A percentile compares a stretch with the other conserved stretches of the same genome.
These are phyloP conservation scores for Chymomyza caudatula DNA, from an alignment of 2,888 invertebrate genomes.

Conservation along the genomic window DNA sequence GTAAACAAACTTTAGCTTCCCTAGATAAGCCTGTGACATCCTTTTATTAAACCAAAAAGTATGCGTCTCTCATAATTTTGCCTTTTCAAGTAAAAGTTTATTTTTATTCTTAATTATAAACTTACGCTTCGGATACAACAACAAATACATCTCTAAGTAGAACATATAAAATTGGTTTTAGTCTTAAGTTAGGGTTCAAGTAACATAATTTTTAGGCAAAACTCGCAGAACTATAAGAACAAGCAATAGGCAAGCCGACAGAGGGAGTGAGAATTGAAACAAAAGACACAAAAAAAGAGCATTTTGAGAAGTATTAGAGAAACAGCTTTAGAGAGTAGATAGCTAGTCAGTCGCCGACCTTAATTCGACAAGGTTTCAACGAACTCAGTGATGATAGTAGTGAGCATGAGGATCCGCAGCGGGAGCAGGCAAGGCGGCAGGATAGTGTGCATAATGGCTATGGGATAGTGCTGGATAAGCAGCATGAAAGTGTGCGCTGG, in stretches of 20 bases:
- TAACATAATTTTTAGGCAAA: constrained; percentile 5
- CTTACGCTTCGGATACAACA: constrained; percentile 62
- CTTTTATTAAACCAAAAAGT: neutral
- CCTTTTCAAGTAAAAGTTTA: constrained; percentile 24
- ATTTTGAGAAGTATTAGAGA: constrained; percentile 1
- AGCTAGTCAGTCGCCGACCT: constrained; percentile 32
- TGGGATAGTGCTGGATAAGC: constrained; percentile 73
- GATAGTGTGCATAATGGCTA: constrained; percentile 65
- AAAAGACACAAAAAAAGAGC: constrained; percentile 7
- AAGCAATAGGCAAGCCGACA: constrained; percentile 51
- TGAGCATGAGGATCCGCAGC: constrained; percentile 56
- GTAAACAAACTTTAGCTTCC: no score
- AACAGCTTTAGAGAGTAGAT: constrained; percentile 2
- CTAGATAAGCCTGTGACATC: neutral
- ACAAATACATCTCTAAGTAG: constrained; percentile 55
- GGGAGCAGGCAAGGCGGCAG: constrained; percentile 43
- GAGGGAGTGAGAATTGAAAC: constrained; percentile 22
- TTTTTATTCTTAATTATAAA: constrained; percentile 29
- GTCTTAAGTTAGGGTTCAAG: constrained; percentile 20
- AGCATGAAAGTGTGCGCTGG: constrained; percentile 63
- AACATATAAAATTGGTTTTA: constrained; percentile 15
- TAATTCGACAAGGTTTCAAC: constrained; percentile 5
- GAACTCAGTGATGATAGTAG: constrained; percentile 65
- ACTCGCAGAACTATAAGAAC: constrained; percentile 15
- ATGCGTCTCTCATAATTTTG: neutral